Base-by-base conservation (phyloP, 2,797 vertebrate genomes). In the Poeciliopsis paucimaculata region DNA sequence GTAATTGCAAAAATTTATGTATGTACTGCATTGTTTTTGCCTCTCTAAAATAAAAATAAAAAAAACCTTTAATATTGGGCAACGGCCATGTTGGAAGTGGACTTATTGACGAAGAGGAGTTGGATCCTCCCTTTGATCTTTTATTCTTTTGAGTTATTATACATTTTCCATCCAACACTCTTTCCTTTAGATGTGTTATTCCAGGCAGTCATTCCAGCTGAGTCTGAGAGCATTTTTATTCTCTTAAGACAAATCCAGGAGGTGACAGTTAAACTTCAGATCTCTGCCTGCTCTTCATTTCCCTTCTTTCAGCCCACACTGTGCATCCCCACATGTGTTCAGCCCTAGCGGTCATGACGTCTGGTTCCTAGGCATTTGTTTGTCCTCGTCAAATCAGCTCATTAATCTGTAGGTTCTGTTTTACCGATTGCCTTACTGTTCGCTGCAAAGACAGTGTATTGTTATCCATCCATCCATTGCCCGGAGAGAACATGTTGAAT, bases 51-150 rank as follows among this genome's bases (percentile, higher is more conserved):
- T 68, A n/a, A 26, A 43, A 26, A n/a, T n/a, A 45, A 68, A 43
- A 45, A 13, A 13, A 5, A 26, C 13, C 39, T 70, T 71, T 71
- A 15, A 71, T 16, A 45, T 45, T 71, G 41, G 39, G 12, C 41
- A 43, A 45, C 3, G 4, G 41, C 41, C 68, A 71, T 2, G 5
- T n/a, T 71, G 41, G 41, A 71, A 28, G 5, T 3, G 12, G 26
- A 71, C 41, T 45, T 20, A n/a, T 71, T 45, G 41, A 71, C 68
- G n/a, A 41, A 68, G 34, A 68, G 5, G 41, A 71, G 41, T 45
- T 71, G 68, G 26, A 41, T 70, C 68, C 43, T 71, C 16, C 26
- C 41, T 71, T n/a, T 71, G 68, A 45, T 71, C 41, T 71, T 45
- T 45, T 71, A 45, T 71, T 71, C 41, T 45, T 71, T 71, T 43